These are phyloP conservation scores for Erannis defoliaria DNA, from an alignment of 2,888 invertebrate species.

Conservation along the genomic window DNA sequence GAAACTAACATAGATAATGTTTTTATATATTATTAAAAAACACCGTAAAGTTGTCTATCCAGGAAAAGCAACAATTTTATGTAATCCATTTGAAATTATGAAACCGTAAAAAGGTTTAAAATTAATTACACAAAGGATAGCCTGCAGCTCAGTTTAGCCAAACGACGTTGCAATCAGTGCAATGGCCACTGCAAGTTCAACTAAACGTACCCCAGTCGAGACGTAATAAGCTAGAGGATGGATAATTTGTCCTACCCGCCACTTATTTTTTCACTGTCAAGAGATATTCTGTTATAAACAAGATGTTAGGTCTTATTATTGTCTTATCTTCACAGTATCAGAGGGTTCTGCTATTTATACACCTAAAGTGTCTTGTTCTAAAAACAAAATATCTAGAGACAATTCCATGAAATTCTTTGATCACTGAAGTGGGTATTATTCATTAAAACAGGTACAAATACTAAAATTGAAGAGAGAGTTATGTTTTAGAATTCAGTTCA, in stretches of 20 bases:
- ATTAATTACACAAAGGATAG: conserved; percentile 14
- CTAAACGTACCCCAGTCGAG: conserved; percentile 25
- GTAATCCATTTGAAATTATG: no score
- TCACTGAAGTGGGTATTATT: conserved; percentile 10
- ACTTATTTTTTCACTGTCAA: conserved; percentile 50
- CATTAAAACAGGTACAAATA: conserved; percentile 19
- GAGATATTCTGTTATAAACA: conserved; percentile 43
- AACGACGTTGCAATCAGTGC: conserved; percentile 48
- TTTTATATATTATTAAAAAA: no score
- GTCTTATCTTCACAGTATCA: no score
- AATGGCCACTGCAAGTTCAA: conserved; percentile 41
- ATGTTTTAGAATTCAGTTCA: conserved; percentile 8
- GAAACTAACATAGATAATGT: no score
- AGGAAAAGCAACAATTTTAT: no score
- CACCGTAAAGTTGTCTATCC: no score
- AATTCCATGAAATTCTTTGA: conserved; percentile 16
- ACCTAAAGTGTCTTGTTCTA: no score
- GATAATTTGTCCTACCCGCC: conserved; percentile 44
- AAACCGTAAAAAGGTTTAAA: background rate
- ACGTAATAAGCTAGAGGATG: conserved; percentile 23
- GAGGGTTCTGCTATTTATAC: no score
- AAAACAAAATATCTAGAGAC: conserved; percentile 1
- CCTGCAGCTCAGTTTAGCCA: conserved; percentile 28
- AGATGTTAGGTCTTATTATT: background rate
- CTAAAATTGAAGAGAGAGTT: background rate